These are phyloP conservation scores for Hartigia nigra DNA, from an alignment of 2,888 invertebrate genomes.

Conservation along the genomic window DNA sequence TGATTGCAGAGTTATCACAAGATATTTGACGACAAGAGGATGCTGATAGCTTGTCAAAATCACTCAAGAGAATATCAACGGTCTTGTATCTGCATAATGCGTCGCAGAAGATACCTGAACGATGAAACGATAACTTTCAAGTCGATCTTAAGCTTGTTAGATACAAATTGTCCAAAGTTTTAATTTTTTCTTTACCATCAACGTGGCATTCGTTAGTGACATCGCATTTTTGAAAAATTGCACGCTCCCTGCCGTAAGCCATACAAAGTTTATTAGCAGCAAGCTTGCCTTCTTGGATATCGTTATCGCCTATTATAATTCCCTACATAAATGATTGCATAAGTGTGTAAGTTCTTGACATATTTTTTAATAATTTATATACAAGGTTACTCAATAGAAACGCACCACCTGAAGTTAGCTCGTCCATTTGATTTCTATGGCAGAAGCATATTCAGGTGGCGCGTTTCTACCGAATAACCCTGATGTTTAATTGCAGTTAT, in stretches of 20 bases:
- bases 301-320: constrained; percentile 59
- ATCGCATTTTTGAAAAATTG: constrained; percentile 57
- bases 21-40: not conserved
- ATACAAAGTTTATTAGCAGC: constrained; percentile 55
- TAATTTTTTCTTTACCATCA: no score
- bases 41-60: constrained; percentile 37
- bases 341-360: no score
- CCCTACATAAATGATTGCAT: constrained; percentile 26
- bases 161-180: no score
- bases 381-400: no score
- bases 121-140: not conserved
- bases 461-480: no score
- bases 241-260: constrained; percentile 58
- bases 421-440: no score
- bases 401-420: no score
- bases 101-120: constrained; percentile 33
- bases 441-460: no score
- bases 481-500: no score
- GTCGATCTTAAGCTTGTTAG: not conserved
- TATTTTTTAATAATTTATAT: no score
- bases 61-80: constrained; percentile 44
- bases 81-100: constrained; percentile 30
- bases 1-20: not conserved
- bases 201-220: constrained; percentile 57
- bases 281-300: constrained; percentile 47